Conservation (phyloP, 2,888 invertebrate genomes). For the Cantharis rustica region DNA sequence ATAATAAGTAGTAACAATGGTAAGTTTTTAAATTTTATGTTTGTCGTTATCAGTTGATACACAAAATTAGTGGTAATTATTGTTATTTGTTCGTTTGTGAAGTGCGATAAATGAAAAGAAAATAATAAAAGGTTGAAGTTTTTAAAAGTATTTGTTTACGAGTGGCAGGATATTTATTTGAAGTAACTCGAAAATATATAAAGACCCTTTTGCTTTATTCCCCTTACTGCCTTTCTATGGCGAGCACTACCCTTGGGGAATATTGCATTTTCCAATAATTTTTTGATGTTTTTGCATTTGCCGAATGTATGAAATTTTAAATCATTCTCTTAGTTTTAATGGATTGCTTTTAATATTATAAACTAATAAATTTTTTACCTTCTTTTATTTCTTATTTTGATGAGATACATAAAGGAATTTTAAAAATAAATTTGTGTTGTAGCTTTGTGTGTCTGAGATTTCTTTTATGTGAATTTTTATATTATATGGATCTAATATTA, state of each 20-base stretch:
- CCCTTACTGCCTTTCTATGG: constrained; percentile 7
- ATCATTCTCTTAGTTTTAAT: neutral
- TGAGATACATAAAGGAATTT: neutral
- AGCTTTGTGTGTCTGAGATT: neutral
- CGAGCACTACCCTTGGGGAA: constrained; percentile 1
- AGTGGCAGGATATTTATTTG: constrained; percentile 1
- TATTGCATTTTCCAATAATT: constrained; percentile 4
- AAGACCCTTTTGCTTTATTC: constrained; percentile 2
- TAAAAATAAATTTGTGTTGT: neutral
- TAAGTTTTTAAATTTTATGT: neutral
- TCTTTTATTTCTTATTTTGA: neutral
- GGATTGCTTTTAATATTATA: neutral
- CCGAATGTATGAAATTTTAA: neutral
- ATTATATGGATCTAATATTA: neutral
- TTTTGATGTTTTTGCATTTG: constrained; percentile 6
- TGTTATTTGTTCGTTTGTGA: neutral
- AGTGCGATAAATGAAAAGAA: neutral
- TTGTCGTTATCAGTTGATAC: neutral
- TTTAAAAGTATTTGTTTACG: neutral
- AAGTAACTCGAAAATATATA: constrained; percentile 7
- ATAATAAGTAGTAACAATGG: neutral
- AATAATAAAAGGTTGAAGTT: neutral
- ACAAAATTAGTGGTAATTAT: neutral
- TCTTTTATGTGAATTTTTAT: neutral
- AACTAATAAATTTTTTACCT: neutral